Evolutionary conservation across 1,140 invertebrate genomes (phyloP).

Genomic region (Drosophila novamexicana): DNA sequence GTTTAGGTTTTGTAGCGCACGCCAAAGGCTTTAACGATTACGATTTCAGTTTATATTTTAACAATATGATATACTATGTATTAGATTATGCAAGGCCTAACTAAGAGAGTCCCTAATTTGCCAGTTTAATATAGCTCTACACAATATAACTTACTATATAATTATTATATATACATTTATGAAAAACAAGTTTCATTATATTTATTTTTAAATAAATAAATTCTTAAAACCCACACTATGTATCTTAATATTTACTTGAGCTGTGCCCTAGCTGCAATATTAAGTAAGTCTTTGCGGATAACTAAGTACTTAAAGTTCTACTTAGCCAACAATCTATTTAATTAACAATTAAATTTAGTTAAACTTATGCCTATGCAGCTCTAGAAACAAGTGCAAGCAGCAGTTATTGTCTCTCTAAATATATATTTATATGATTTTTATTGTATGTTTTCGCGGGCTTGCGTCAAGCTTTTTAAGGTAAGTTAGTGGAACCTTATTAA

Average conservation of each 20-base stretch:
- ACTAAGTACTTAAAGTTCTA: conserved; percentile 4
- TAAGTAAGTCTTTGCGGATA: conserved; percentile 42
- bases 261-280: conserved; percentile 28
- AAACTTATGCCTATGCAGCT: conserved; percentile 26
- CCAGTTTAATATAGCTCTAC: conserved; percentile 53
- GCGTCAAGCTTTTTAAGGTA: conserved; percentile 49
- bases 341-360: conserved; percentile 21
- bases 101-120: conserved; percentile 45
- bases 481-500: conserved; percentile 41
- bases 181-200: conserved; percentile 33
- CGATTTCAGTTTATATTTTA: conserved; percentile 40
- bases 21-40: conserved; percentile 58
- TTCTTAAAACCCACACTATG: conserved; percentile 70
- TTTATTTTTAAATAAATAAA: conserved; percentile 80
- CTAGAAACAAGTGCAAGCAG: conserved; percentile 17
- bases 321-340: neutral
- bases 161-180: conserved; percentile 29
- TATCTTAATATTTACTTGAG: conserved; percentile 53
- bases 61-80: conserved; percentile 10
- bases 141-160: conserved; percentile 4
- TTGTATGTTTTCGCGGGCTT: neutral
- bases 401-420: neutral
- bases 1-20: conserved; percentile 62
- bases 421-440: neutral
- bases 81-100: conserved; percentile 45